Evolutionary conservation across 2,113 vertebrate species (phyloP).

Genomic region (Eretmochelys imbricata): DNA sequence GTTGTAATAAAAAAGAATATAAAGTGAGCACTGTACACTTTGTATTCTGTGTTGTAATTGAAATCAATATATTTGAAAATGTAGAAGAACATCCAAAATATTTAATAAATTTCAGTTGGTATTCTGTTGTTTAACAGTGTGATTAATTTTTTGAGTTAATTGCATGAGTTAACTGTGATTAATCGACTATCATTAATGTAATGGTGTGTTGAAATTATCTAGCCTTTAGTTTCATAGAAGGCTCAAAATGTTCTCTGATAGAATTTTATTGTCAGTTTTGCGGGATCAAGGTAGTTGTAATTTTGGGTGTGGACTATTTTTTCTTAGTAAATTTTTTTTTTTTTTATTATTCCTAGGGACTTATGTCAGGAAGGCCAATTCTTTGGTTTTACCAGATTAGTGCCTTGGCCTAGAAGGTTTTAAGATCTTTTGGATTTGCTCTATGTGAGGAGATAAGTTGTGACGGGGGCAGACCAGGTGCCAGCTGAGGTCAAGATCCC

Average conservation of each 20-base stretch:
- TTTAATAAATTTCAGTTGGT: no score
- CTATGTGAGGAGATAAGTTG: background rate
- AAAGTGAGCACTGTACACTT: no score
- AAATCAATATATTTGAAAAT: no score
- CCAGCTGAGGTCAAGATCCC: no score
- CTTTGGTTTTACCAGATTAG: background rate
- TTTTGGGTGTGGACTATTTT: background rate
- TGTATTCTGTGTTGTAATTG: no score
- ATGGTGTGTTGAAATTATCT: fast-evolving
- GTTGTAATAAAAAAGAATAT: no score
- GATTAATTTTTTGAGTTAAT: no score
- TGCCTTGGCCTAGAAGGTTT: background rate
- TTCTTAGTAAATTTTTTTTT: background rate
- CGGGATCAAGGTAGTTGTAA: background rate
- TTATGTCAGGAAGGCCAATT: background rate
- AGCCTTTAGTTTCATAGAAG: background rate
- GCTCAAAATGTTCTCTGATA: fast-evolving
- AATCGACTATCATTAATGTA: background rate
- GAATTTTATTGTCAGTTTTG: fast-evolving
- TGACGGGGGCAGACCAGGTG: no score
- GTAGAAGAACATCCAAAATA: no score
- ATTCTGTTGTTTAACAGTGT: no score
- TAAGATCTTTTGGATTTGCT: background rate
- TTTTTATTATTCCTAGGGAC: background rate
- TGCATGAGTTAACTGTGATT: no score